These are phyloP conservation scores for Sturmia bella DNA, from an alignment of 2,888 invertebrate genomes.

Conservation along the genomic window DNA sequence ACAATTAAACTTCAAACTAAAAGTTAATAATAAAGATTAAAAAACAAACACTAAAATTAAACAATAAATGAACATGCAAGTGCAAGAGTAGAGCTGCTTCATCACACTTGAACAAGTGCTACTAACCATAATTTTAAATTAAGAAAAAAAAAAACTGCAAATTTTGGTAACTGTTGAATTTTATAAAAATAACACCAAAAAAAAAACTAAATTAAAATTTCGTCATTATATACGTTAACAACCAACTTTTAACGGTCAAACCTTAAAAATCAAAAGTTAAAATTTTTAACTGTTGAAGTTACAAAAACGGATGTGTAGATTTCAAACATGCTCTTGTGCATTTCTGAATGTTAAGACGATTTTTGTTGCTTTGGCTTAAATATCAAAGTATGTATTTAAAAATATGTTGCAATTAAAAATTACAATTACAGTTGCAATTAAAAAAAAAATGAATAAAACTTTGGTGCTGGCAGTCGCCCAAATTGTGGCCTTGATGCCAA, in stretches of 20 bases:
- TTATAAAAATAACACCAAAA: background rate
- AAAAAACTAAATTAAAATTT: conserved; percentile 33
- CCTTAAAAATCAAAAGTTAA: background rate
- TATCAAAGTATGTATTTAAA: no score
- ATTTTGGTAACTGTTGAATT: conserved; percentile 2
- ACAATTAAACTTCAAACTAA: conserved; percentile 55
- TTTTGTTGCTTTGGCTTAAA: background rate
- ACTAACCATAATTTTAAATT: conserved; percentile 6
- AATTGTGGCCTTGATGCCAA: background rate
- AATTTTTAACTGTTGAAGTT: background rate
- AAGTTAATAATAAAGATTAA: conserved; percentile 39
- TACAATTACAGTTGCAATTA: no score
- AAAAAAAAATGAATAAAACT: no score
- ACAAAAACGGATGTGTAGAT: conserved; percentile 1
- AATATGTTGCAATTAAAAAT: no score
- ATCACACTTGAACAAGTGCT: conserved; percentile 21
- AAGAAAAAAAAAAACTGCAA: background rate
- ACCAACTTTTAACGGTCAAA: conserved; percentile 36
- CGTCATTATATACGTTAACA: conserved; percentile 17
- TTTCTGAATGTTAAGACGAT: conserved; percentile 31
- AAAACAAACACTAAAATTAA: conserved; percentile 14
- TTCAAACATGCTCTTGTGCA: conserved; percentile 17
- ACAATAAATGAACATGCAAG: conserved; percentile 43
- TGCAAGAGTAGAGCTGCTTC: conserved; percentile 20
- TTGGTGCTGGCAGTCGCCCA: no score